Evolutionary conservation across 2,888 invertebrate genomes (phyloP), one percentile per base, ranked within the genome.

Genomic region (Ophion ventricosus): DNA sequence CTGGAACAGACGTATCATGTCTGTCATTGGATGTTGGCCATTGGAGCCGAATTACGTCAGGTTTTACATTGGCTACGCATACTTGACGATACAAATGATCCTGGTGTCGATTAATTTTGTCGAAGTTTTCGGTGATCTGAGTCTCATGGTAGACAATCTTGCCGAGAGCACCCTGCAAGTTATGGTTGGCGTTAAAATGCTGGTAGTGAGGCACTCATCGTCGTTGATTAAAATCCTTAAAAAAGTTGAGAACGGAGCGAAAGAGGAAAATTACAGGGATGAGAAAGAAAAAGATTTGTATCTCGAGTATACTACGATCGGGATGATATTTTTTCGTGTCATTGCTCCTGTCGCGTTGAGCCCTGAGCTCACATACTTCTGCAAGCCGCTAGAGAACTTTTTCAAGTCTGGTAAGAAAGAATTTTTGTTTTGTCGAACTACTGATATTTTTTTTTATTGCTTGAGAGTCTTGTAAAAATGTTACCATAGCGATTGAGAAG

Each of bases 81-180:
- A 78, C 43, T 79, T 83, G 17, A 20, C 67, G 14, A 35, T 79
- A 26, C 74, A 83, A 23, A 63, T 83, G 35, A 26, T 63, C 11
- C 56, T 79, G 63, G 49, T 74, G 14, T 40, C 69, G n/a, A 2
- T 23, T 23, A 78, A 83, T 64, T 49, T 83, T 11, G 61, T 83
- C 1, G 23, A 8, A 23, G 77, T 70, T 14, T 78, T 63, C 29
- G 77, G 77, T 11, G 77, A 78, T n/a, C 35, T 74, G 11, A 35
- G 63, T 0, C 57, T 70, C 59, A 67, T 67, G n/a, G 63, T 83
- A n/a, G 74, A 73, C 1, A 83, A 83, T 74, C 77, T 78, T n/a
- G 43, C 57, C 69, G 77, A 69, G 35, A 63, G 49, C 11, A 26
- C 26, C 8, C 35, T 25, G 0, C 69, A 78, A 57, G 69, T 78